Evolutionary conservation across 2,888 invertebrate species (phyloP), one percentile per base, ranked within the genome.

Genomic region (Zelleria hepariella): DNA sequence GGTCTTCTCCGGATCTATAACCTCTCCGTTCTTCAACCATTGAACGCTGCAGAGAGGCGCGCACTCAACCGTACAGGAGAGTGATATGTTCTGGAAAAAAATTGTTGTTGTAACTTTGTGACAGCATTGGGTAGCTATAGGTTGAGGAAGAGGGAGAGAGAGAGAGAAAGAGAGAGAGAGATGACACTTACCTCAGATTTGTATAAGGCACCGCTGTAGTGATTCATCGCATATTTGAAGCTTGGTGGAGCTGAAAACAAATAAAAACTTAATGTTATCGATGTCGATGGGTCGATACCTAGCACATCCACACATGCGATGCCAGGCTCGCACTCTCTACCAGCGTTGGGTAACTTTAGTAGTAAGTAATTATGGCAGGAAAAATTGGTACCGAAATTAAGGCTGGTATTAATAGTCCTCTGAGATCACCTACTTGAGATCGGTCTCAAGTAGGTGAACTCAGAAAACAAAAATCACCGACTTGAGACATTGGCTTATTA

Each of bases 31-130:
- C 74, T 95, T 96, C 66, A 93, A 90, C 97, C 97, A 97, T 24
- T 93, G 90, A 60, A 97, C 94, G 64, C 93, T 91, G 82, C 97
- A 97, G 42, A 93, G 90, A 0, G 97, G 97, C 8, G 94, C 94
- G 74, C 97, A 97, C 75, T 97, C 97, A 59, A 97, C 95, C 63
- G 95, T 93, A 77, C 97, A 97, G 1, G 94, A 94, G 18, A 97
- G 89, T 59, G 95, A 93, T 59, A 94, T 94, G 80, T 94, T 90
- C 82, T 89, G 77, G 0, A 69, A 69, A 47, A 57, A 1, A 42
- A 42, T n/a, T 18, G 20, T 49, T 20, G 20, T 20, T n/a, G n/a
- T 7, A 49, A 6, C 20, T 49, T n/a, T 32, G 8, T 20, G 49
- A 49, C n/a, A 52, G 3, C 51, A 51, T 18, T 51, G 51, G 10